Evolutionary conservation across 37 sponge, comb jelly and placozoan genomes (phyloP), one percentile per base, ranked within the genome.

Genomic region (Aplysina aerophoba): DNA sequence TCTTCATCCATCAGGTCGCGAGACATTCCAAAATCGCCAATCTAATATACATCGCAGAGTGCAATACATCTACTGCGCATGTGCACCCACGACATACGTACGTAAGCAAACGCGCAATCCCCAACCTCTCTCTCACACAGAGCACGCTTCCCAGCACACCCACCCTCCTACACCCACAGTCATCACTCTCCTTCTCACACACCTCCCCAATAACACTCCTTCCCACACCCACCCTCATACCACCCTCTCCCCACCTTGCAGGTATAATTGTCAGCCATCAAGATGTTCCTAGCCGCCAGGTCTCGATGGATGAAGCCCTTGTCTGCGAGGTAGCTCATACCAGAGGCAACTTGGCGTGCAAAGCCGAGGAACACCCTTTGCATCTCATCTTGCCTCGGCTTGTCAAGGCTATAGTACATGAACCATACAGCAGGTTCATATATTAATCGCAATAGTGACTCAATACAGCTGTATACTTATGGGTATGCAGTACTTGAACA

Each of bases 11-110:
- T 81, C 4, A 89, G 62, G 37, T 85, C 85, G 16, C 89, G 64
- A 0, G 89, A 89, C 85, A 89, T 59, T 0, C 89, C 89, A 89
- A 89, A 89, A 35, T 89, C 89, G 3, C 89, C 89, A 80, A 89
- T 89, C 89, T 89, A 41, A 34, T 53, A 78, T 13, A 20, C 25
- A 55, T 17, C 27, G 8, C 4, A 55, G 28, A 40, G 3, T 44
- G 8, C 50, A 44, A 44, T n/a, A n/a, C n/a, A n/a, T n/a, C n/a
- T n/a, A n/a, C n/a, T n/a, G n/a, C n/a, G n/a, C n/a, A n/a, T n/a
- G n/a, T n/a, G n/a, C n/a, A n/a, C n/a, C n/a, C n/a, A n/a, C n/a
- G n/a, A n/a, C n/a, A n/a, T n/a, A n/a, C n/a, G n/a, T n/a, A n/a
- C n/a, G n/a, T n/a, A n/a, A n/a, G n/a, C n/a, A n/a, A n/a, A n/a